Evolutionary conservation across 2,113 vertebrate species (phyloP), one percentile per base, ranked within the genome.

Genomic region (Saccopteryx bilineata): DNA sequence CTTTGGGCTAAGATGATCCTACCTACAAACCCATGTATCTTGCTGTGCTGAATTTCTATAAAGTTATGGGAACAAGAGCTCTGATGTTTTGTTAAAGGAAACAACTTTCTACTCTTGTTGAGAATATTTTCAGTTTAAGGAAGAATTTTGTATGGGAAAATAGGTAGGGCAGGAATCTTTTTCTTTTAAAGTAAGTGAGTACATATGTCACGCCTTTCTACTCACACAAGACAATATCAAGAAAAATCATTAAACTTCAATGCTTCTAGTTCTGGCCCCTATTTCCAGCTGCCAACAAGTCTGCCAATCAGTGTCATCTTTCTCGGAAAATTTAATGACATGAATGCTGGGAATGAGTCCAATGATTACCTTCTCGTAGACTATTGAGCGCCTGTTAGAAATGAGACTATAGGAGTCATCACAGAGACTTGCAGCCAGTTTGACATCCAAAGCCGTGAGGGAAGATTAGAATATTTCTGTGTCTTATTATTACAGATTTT

Each of bases 231-330:
- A 33, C 88, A 80, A 19, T 39, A 94, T 50, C 15, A 86, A 87
- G 61, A 56, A 87, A 61, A 95, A 94, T 81, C 56, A 54, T 69
- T 80, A 21, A 81, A 28, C 13, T 84, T 12, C 9, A 50, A 7
- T 33, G 31, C 33, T 83, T 91, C 66, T 91, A 52, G 31, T 60
- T 75, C 54, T 88, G n/a, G 46, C n/a, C 71, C 7, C 21, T 82
- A 63, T 93, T 88, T 74, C 86, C 26, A 96, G 48, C 58, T 93
- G 48, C 52, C 89, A 86, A 94, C 54, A 93, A 91, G 31, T 66
- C 81, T 96, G 74, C 72, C 91, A 75, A 31, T 86, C 68, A 86
- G 9, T 86, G 65, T 96, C 72, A 74, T 5, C 71, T 89, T 87
- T 33, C 5, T 90, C 65, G 90, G 76, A 39, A 87, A 83, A 90